Percentiles rank a stretch among this genome's conserved stretches.
Conservation (phyloP, 2,797 vertebrate species). For the Ptychobarbus kaznakovi region DNA sequence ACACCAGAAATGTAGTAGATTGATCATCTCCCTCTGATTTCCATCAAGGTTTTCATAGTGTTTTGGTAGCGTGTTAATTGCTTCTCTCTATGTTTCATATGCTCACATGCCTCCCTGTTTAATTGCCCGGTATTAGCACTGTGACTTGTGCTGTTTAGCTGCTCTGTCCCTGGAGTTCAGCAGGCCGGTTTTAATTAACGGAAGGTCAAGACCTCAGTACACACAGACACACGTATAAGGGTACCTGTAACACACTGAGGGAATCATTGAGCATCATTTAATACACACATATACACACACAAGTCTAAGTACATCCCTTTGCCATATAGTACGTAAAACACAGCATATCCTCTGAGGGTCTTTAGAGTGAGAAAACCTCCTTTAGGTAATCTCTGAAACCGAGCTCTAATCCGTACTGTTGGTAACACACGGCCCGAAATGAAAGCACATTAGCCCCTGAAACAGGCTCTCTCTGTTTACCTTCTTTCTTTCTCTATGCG, state of each 20-base stretch:
- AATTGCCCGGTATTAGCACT: constrained; percentile 43
- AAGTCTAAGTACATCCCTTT: constrained; percentile 14
- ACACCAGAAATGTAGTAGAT: not conserved
- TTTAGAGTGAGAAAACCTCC: constrained; percentile 75
- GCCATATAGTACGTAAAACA: constrained; percentile 70
- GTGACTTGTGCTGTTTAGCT: constrained; percentile 47
- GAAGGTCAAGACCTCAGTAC: constrained; percentile 76
- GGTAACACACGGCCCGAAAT: constrained; percentile 61
- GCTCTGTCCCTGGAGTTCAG: constrained; percentile 42
- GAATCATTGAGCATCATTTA: constrained; percentile 19
- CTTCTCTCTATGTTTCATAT: constrained; percentile 30
- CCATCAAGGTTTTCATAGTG: constrained; percentile 8
- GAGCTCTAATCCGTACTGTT: constrained; percentile 75
- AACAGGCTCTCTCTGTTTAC: constrained; percentile 18
- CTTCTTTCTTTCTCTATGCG: not conserved
- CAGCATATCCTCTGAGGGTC: constrained; percentile 67
- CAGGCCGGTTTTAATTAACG: constrained; percentile 79
- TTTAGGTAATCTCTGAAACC: constrained; percentile 77
- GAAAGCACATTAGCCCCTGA: constrained; percentile 37
- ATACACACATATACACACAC: constrained; percentile 30
- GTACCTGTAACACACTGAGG: constrained; percentile 31
- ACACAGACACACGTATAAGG: not conserved
- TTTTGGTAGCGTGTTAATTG: constrained; percentile 36
- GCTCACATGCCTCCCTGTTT: constrained; percentile 30
- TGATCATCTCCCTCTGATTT: constrained; percentile 21